Percentiles rank a stretch among this genome's conserved stretches.
These are phyloP conservation scores for Taenaris catops DNA, from an alignment of 2,888 invertebrate genomes.

Conservation along the genomic window DNA sequence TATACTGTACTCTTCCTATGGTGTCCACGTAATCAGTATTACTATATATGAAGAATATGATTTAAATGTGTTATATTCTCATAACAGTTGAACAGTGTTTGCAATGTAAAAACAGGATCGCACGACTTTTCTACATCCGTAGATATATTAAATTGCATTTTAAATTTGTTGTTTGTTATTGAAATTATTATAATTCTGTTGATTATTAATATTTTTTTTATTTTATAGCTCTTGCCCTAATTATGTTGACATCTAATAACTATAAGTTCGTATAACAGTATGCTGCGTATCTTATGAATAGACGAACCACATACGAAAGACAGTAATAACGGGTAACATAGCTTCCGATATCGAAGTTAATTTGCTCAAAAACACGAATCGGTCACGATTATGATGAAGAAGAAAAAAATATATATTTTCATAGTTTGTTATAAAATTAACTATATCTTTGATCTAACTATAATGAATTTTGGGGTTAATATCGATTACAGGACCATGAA, in stretches of 20 bases:
- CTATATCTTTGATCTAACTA: conserved; percentile 38
- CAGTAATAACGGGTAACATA: conserved; percentile 42
- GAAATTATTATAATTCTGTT: conserved; percentile 47
- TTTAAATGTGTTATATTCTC: too few relatives aligned
- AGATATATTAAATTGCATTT: conserved; percentile 11
- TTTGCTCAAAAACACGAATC: conserved; percentile 34
- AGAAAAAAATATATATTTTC: conserved; percentile 49
- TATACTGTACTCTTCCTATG: too few relatives aligned
- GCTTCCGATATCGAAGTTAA: conserved; percentile 31
- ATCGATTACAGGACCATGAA: conserved; percentile 48
- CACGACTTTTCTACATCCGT: conserved; percentile 10
- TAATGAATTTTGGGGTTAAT: conserved; percentile 31
- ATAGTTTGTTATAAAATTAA: conserved; percentile 41
- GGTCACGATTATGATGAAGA: conserved; percentile 30
- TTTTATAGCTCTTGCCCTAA: conserved; percentile 34
- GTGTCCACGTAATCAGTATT: too few relatives aligned
- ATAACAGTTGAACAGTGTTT: too few relatives aligned
- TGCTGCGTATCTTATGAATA: conserved; percentile 44
- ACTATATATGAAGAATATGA: too few relatives aligned
- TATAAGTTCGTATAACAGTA: conserved; percentile 11
- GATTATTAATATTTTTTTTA: conserved; percentile 35
- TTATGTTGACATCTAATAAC: conserved; percentile 14
- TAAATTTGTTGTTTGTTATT: conserved; percentile 26
- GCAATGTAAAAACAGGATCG: too few relatives aligned
- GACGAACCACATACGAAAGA: conserved; percentile 26